phyloP scores from a whole-genome alignment of 2,797 vertebrate genomes.

The Nasua narica region DNA sequence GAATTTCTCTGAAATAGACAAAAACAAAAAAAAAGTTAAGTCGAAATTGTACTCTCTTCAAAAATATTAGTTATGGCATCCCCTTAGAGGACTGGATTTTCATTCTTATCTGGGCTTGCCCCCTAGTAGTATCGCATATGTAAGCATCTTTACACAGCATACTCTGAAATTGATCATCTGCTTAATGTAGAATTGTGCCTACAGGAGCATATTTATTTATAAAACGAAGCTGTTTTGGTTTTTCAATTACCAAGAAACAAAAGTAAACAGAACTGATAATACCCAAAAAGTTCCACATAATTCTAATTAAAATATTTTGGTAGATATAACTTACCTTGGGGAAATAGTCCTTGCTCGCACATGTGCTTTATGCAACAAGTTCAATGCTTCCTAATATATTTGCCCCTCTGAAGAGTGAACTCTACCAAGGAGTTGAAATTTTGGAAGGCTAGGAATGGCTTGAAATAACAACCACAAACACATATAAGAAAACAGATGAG shows the following conservation, averaged over 20 bases:
- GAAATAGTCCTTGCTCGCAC: background rate
- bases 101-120: background rate
- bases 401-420: background rate
- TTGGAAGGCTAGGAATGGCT: background rate
- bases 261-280: background rate
- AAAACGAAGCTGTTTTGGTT: background rate
- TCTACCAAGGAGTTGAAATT: background rate
- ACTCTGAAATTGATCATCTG: background rate
- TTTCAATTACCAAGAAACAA: background rate
- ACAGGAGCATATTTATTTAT: background rate
- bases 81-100: background rate
- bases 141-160: background rate
- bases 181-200: background rate
- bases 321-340: background rate
- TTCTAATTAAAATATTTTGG: background rate
- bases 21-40: background rate
- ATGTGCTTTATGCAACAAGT: background rate
- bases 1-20: background rate
- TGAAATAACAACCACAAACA: background rate
- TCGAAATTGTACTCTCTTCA: background rate
- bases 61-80: background rate
- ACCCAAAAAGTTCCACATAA: background rate
- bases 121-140: background rate
- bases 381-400: background rate
- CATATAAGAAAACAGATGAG: background rate